Percentiles rank a stretch among this genome's conserved stretches.
These are phyloP conservation scores for Apodemus sylvaticus DNA, from an alignment of 2,113 vertebrate species.

Conservation along the genomic window DNA sequence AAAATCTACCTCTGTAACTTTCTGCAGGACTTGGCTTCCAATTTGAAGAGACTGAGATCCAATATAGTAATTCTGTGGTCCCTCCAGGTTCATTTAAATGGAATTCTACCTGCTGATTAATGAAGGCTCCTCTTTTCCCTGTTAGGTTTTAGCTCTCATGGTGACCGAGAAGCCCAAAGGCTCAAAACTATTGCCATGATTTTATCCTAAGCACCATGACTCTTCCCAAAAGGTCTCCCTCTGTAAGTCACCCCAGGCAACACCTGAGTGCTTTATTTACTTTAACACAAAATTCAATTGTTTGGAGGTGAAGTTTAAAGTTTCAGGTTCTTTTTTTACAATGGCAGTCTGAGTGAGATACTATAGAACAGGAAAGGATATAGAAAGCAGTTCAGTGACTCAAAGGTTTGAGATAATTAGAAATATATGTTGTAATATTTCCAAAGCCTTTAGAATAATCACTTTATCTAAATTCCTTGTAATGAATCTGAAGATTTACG, in stretches of 20 bases:
- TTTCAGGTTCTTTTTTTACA: slow-evolving; percentile 69
- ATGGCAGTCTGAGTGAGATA: slow-evolving; percentile 18
- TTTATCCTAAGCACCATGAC: slow-evolving; percentile 54
- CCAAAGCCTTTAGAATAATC: slow-evolving; percentile 57
- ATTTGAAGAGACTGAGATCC: slow-evolving; percentile 67
- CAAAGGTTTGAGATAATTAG: slow-evolving; percentile 72
- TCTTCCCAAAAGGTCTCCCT: slow-evolving; percentile 61
- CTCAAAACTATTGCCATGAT: slow-evolving; percentile 58
- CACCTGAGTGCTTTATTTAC: slow-evolving; percentile 62
- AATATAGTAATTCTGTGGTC: slow-evolving; percentile 63
- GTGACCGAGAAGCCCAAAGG: slow-evolving; percentile 54
- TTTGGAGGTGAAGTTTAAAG: slow-evolving; percentile 69
- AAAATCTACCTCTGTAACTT: slow-evolving; percentile 31
- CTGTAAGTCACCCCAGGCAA: slow-evolving; percentile 59
- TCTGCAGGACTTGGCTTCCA: slow-evolving; percentile 61
- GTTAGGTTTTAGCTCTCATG: slow-evolving; percentile 47
- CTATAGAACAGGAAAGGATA: slow-evolving; percentile 14
- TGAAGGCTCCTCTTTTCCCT: slow-evolving; percentile 32
- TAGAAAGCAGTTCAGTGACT: slow-evolving; percentile 52
- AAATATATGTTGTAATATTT: slow-evolving; percentile 59
- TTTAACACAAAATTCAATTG: slow-evolving; percentile 68
- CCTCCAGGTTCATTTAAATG: slow-evolving; percentile 74
- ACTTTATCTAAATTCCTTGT: slow-evolving; percentile 69
- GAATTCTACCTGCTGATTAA: slow-evolving; percentile 68
- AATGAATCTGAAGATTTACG: slow-evolving; percentile 77